Evolutionary conservation across 2,113 vertebrate species (phyloP).

Genomic region (Ictidomys tridecemlineatus): DNA sequence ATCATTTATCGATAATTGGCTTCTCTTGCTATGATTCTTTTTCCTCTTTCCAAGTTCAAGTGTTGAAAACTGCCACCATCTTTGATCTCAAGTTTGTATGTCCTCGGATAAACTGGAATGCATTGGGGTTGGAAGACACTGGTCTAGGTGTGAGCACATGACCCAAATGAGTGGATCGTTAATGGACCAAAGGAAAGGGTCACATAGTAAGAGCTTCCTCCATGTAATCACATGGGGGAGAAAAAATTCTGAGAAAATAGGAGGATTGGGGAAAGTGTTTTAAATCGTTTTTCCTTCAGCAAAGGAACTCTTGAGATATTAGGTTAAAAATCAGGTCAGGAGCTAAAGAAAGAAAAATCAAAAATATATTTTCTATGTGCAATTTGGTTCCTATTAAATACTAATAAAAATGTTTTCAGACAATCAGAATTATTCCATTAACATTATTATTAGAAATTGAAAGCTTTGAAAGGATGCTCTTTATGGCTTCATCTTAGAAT

Average conservation of each 20-base stretch:
- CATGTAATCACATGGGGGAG: not conserved
- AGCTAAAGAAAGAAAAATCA: not conserved
- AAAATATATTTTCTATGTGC: not conserved
- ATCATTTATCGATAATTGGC: not conserved
- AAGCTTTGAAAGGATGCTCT: not conserved
- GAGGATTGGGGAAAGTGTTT: not conserved
- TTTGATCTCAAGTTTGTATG: not conserved
- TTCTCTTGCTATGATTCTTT: conserved; percentile 1
- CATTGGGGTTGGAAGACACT: not conserved
- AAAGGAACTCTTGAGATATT: not conserved
- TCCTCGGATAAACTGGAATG: not conserved
- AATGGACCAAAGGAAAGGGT: not conserved
- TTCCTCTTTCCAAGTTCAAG: not conserved
- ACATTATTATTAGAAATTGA: not conserved
- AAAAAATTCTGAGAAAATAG: not conserved
- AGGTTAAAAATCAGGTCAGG: conserved; percentile 14
- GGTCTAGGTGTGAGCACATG: not conserved
- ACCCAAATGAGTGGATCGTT: not conserved
- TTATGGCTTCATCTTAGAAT: not conserved
- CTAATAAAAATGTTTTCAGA: not conserved
- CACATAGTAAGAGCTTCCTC: no score
- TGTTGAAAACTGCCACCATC: not conserved
- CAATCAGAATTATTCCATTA: not conserved
- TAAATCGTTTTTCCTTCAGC: not conserved
- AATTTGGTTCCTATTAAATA: not conserved